A percentile compares a stretch with the other conserved stretches of the same genome.
Conservation (phyloP, 2,888 invertebrate genomes). For the Pandemis cinnamomeana region DNA sequence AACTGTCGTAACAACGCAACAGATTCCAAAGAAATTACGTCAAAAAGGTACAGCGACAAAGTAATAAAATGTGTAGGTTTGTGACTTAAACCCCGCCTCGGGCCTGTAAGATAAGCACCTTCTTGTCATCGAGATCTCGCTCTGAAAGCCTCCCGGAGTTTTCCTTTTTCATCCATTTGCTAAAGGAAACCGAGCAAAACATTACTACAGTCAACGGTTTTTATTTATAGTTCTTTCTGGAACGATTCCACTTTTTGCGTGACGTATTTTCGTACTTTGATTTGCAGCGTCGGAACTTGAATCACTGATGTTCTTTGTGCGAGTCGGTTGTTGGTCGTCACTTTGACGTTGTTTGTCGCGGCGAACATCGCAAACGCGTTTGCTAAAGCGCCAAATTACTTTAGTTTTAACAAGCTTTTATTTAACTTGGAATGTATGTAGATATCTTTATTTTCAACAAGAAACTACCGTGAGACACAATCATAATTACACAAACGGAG, state of each 20-base stretch:
- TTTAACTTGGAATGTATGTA: too few species aligned
- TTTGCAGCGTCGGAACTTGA: not conserved
- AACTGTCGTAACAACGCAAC: not conserved
- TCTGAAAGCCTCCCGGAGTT: slow-evolving; percentile 38
- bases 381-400: too few species aligned
- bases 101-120: slow-evolving; percentile 41
- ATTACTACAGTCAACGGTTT: slow-evolving; percentile 16
- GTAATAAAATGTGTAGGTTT: slow-evolving; percentile 10
- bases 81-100: slow-evolving; percentile 16
- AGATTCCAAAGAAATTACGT: not conserved
- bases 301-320: not conserved
- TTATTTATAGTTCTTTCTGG: slow-evolving; percentile 27
- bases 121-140: slow-evolving; percentile 44
- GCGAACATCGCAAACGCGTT: too few species aligned
- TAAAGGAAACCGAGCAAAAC: slow-evolving; percentile 37
- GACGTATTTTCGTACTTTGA: not conserved
- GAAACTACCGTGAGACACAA: too few species aligned
- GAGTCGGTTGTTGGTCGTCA: too few species aligned
- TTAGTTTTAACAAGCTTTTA: too few species aligned
- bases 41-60: slow-evolving; percentile 6
- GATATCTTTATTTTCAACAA: too few species aligned
- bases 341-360: too few species aligned
- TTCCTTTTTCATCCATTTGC: slow-evolving; percentile 42
- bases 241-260: slow-evolving; percentile 12
- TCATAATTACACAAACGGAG: too few species aligned